Percentiles rank a stretch among this genome's conserved stretches.
These are phyloP conservation scores for Neotoma lepida DNA, from an alignment of 2,113 vertebrate species.

Conservation along the genomic window DNA sequence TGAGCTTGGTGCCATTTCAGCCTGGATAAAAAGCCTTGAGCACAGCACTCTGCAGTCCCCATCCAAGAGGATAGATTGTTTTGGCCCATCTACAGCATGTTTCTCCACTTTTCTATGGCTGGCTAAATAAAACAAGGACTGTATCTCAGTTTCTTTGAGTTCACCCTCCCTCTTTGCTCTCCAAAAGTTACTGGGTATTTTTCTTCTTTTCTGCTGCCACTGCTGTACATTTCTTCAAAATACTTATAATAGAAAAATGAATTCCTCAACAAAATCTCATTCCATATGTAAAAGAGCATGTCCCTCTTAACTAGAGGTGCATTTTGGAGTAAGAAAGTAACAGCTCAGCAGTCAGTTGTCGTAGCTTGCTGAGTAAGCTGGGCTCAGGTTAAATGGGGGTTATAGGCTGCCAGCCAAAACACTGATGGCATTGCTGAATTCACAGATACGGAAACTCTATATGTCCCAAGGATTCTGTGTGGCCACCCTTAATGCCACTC, in stretches of 20 bases:
- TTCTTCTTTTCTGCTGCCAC: background rate
- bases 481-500: conserved; percentile 70
- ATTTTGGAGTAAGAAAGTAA: conserved; percentile 80
- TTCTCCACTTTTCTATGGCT: conserved; percentile 48
- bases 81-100: conserved; percentile 40
- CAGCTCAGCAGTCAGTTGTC: conserved; percentile 80
- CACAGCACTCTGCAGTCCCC: background rate
- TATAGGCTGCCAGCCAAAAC: conserved; percentile 81
- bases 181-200: background rate
- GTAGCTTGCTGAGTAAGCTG: conserved; percentile 81
- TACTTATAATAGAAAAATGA: conserved; percentile 62
- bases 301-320: conserved; percentile 76
- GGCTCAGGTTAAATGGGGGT: conserved; percentile 77
- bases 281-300: conserved; percentile 80
- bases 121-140: conserved; percentile 59
- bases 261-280: conserved; percentile 70
- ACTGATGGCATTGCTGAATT: conserved; percentile 78
- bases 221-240: conserved; percentile 69
- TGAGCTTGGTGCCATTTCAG: background rate
- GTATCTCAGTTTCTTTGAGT: conserved; percentile 43
- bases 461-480: conserved; percentile 76
- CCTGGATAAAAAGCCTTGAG: conserved; percentile 24
- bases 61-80: conserved; percentile 13
- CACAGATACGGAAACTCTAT: conserved; percentile 79
- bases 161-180: background rate